Conservation (phyloP, 2,797 vertebrate genomes). For the Triplophysa yarkandensis region DNA sequence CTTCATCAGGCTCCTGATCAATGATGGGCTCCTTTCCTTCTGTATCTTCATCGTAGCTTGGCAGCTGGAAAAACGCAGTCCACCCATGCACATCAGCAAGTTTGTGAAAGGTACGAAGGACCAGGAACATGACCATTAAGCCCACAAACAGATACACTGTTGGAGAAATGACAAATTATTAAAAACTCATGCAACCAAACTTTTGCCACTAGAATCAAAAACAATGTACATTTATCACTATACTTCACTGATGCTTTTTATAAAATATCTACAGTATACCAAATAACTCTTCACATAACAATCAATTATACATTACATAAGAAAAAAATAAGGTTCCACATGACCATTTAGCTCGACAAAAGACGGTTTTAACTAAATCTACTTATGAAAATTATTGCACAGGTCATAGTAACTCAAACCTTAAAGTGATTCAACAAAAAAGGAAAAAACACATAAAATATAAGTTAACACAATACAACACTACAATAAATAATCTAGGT, state of each 20-base stretch:
- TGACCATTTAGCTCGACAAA: neutral
- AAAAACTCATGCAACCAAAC: neutral
- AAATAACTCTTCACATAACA: neutral
- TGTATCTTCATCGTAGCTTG: slow-evolving; percentile 71
- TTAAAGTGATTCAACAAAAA: too few species aligned
- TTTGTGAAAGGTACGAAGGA: slow-evolving; percentile 84
- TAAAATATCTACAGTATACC: neutral
- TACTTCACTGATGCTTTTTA: neutral
- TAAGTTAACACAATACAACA: too few species aligned
- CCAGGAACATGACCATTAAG: slow-evolving; percentile 82
- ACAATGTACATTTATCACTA: too few species aligned
- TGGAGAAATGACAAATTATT: neutral
- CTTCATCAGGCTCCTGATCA: neutral
- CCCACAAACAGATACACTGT: slow-evolving; percentile 81
- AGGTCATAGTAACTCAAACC: slow-evolving; percentile 51
- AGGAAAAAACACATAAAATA: too few species aligned
- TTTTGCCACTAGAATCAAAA: too few species aligned
- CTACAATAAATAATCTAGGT: too few species aligned
- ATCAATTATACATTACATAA: neutral
- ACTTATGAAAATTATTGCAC: slow-evolving; percentile 44
- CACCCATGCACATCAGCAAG: slow-evolving; percentile 81
- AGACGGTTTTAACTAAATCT: slow-evolving; percentile 48
- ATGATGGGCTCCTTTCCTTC: slow-evolving; percentile 72
- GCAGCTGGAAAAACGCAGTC: slow-evolving; percentile 75
- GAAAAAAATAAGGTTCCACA: neutral